phyloP scores from a whole-genome alignment of 1,140 invertebrate species.

The Philotrypesis tridentata region DNA sequence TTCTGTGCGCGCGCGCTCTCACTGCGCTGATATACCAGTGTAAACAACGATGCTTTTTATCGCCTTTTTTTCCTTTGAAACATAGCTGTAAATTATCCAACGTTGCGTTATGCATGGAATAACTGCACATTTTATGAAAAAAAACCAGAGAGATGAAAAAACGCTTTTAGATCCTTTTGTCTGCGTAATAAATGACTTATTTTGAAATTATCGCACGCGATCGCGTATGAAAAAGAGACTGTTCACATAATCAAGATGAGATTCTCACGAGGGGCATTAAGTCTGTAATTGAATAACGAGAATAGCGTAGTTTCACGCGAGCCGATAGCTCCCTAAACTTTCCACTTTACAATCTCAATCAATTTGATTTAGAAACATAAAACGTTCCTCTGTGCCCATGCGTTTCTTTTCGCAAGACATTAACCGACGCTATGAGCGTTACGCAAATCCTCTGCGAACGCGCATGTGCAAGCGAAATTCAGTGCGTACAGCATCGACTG shows the following conservation, averaged over 20 bases:
- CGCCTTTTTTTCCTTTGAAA: neutral
- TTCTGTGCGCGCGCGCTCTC: no score
- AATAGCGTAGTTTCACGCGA: neutral
- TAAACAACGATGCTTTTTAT: neutral
- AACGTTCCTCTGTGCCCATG: no score
- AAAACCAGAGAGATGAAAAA: no score
- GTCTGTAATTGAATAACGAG: neutral
- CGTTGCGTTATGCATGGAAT: neutral
- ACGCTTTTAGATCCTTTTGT: neutral
- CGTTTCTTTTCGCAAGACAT: neutral
- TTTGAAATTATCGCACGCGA: neutral
- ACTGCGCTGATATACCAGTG: neutral
- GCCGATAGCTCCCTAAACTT: neutral
- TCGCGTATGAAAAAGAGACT: neutral
- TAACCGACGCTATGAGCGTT: no score
- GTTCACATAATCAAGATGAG: neutral
- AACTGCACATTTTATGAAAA: neutral
- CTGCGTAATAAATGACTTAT: neutral
- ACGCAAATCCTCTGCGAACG: no score
- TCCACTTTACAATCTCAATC: constrained; percentile 4
- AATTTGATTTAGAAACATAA: neutral
- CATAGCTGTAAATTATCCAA: neutral
- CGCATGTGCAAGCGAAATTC: no score
- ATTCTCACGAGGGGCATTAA: no score
- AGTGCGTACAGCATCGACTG: neutral